Base-by-base conservation (phyloP, 1,140 invertebrate genomes). In the Nasonia longicornis region DNA sequence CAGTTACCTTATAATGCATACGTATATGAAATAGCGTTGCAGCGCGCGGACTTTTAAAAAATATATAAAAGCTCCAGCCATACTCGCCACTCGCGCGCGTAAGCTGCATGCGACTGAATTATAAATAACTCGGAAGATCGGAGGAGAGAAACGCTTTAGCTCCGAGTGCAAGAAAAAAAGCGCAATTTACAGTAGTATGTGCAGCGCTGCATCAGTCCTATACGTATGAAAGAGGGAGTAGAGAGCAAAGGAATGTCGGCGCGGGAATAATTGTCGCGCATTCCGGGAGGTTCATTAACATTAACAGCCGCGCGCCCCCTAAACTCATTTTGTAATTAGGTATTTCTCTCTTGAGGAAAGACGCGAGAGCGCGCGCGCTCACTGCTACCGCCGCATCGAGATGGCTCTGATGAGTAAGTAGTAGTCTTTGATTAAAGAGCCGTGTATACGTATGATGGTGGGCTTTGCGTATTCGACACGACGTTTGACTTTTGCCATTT, bases 291-390 rank as follows among this genome's bases (percentile, higher is more conserved):
- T 83, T 81, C 71, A 83, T 83, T 83, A 81, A 81, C 76, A 81
- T 81, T 83, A 81, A 83, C 64, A 75, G 48, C 26, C 71, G 45
- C 20, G 71, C 69, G 71, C 69, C 79, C 29, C 29, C 79, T 64
- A 38, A 74, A 81, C 75, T 83, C 79, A 78, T 83, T 83, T 81
- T 48, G 58, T 81, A 83, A 83, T 83, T 81, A 81, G 76, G 79
- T 81, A 83, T 81, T 83, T 74, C 35, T 67, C 48, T 77, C 74
- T 8, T 16, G 67, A 58, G 42, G 69, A 20, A 73, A 72, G 70
- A 38, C 29, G 11, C 38, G 63, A 48, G 20, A 3, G 29, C 6
- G 67, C 67, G 67, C 69, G 31, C 38, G 45, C 22, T 26, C 26
- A 26, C 22, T 12, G 73, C 29, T 26, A 3, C 29, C 42, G 35